A percentile compares a stretch with the other conserved stretches of the same genome.
These are phyloP conservation scores for Smutsia gigantea DNA, from an alignment of 2,797 vertebrate species.

Conservation along the genomic window DNA sequence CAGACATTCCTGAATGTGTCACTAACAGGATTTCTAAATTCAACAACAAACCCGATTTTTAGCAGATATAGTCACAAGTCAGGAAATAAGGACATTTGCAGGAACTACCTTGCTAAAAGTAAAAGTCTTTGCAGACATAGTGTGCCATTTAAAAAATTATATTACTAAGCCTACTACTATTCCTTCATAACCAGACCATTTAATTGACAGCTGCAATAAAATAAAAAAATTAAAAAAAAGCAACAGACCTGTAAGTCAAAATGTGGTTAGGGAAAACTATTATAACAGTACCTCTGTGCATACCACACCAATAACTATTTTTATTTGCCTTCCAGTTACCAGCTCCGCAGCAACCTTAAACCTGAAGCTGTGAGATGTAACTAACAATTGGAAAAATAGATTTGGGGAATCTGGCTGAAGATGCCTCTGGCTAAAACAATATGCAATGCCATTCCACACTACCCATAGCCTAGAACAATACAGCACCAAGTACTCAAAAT, in stretches of 20 bases:
- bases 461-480: conserved; percentile 72
- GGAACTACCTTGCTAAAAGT: not conserved
- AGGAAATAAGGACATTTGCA: not conserved
- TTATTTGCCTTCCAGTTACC: conserved; percentile 29
- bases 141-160: not conserved
- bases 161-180: not conserved
- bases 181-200: not conserved
- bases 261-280: not conserved
- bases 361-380: conserved; percentile 24
- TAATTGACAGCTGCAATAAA: not conserved
- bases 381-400: conserved; percentile 52
- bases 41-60: not conserved
- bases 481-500: conserved; percentile 68
- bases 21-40: conserved; percentile 54
- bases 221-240: not conserved
- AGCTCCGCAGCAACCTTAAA: conserved; percentile 52
- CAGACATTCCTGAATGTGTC: not conserved
- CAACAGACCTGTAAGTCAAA: not conserved
- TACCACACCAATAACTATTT: conserved; percentile 24
- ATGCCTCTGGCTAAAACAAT: conserved; percentile 78
- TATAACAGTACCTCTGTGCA: not conserved
- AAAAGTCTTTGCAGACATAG: not conserved
- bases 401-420: conserved; percentile 40
- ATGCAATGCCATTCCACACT: conserved; percentile 31
- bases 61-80: not conserved